A percentile compares a stretch with the other conserved stretches of the same genome.
Evolutionary conservation across 2,797 vertebrate genomes (phyloP).

Genomic region (Hippopotamyrus pictus): DNA sequence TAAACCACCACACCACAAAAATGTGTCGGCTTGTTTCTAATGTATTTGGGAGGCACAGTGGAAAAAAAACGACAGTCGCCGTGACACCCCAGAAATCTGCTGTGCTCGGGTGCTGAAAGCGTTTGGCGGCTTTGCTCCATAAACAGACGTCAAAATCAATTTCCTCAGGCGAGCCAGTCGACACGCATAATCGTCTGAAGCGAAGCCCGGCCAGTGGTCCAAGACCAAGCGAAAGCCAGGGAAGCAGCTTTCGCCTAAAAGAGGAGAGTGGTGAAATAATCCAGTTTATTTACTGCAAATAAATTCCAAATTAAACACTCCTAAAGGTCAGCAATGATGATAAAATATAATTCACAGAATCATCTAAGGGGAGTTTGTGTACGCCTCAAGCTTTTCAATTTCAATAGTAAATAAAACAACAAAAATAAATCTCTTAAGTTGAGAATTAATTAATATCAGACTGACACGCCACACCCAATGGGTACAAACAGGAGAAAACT

Average conservation of each 20-base stretch:
- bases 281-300: neutral
- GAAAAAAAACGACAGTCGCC: neutral
- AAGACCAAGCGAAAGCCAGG: neutral
- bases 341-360: neutral
- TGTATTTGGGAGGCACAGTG: neutral
- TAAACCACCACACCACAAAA: neutral
- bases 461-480: neutral
- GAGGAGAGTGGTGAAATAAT: neutral
- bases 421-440: neutral
- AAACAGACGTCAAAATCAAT: constrained; percentile 4
- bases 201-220: neutral
- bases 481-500: neutral
- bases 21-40: neutral
- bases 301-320: constrained; percentile 4
- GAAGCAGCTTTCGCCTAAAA: neutral
- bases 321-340: neutral
- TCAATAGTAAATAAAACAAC: neutral
- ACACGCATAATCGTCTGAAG: neutral
- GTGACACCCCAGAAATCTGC: neutral
- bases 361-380: constrained; percentile 1
- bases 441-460: constrained; percentile 3
- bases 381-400: neutral
- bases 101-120: neutral
- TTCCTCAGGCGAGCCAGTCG: neutral
- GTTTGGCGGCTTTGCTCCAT: neutral